These are phyloP conservation scores for Diadromus collaris DNA, from an alignment of 2,888 invertebrate species.

Conservation along the genomic window DNA sequence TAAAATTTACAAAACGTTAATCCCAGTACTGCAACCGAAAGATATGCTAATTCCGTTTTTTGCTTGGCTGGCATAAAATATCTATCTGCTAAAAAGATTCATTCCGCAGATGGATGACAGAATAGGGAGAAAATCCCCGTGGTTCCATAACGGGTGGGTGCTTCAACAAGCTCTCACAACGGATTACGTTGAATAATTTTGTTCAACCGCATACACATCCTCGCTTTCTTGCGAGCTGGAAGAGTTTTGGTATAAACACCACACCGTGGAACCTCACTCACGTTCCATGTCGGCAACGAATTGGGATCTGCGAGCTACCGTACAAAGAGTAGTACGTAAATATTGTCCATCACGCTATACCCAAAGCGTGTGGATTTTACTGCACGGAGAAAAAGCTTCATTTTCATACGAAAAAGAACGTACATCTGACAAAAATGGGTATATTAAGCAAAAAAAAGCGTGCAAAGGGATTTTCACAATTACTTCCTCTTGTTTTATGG, in stretches of 20 bases:
- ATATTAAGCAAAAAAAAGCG: too few species aligned
- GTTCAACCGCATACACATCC: neutral
- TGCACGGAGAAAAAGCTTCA: neutral
- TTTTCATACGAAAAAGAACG: too few species aligned
- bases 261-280: slow-evolving; percentile 26
- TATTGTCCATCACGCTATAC: neutral
- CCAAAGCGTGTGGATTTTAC: neutral
- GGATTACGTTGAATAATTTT: slow-evolving; percentile 64
- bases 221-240: neutral
- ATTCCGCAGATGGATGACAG: slow-evolving; percentile 27
- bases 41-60: neutral
- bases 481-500: too few species aligned
- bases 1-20: neutral
- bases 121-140: slow-evolving; percentile 35
- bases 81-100: neutral
- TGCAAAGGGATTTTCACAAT: too few species aligned
- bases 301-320: neutral
- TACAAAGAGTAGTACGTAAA: slow-evolving; percentile 12
- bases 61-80: neutral
- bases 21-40: neutral
- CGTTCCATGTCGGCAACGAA: slow-evolving; percentile 19
- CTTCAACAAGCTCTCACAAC: slow-evolving; percentile 42
- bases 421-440: too few species aligned
- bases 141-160: slow-evolving; percentile 10
- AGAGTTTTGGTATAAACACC: slow-evolving; percentile 17